These are phyloP conservation scores for Brachyrhaphis roseni DNA, from an alignment of 2,797 vertebrate species.

Conservation along the genomic window DNA sequence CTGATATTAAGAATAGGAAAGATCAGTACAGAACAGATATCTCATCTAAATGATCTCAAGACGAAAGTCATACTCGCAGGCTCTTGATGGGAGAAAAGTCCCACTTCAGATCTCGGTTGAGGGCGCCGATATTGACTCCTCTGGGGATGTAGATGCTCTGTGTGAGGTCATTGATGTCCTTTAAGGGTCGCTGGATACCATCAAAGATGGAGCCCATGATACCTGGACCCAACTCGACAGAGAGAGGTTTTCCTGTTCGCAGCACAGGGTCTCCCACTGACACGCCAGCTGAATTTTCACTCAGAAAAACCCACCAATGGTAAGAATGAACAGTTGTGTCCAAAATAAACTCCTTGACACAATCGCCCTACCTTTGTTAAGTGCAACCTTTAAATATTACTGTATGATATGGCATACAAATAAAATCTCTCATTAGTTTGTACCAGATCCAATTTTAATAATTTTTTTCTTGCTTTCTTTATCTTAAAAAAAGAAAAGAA, in stretches of 20 bases:
- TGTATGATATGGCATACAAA: no score
- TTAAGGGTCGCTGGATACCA: conserved; percentile 95
- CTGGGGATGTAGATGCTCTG: conserved; percentile 98
- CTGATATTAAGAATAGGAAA: conserved; percentile 45
- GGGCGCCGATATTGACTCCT: conserved; percentile 94
- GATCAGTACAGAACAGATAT: neutral
- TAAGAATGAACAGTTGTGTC: neutral
- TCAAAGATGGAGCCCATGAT: conserved; percentile 99
- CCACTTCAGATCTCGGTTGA: conserved; percentile 94
- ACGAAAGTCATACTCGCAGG: conserved; percentile 81
- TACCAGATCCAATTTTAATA: no score
- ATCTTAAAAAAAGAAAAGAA: no score
- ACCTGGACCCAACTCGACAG: conserved; percentile 94
- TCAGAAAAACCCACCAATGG: conserved; percentile 83
- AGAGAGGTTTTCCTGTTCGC: conserved; percentile 95
- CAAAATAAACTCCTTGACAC: neutral
- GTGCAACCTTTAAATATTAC: neutral
- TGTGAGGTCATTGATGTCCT: conserved; percentile 92
- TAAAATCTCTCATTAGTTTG: no score
- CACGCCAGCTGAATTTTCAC: conserved; percentile 86
- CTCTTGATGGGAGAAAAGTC: conserved; percentile 91
- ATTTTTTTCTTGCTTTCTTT: no score
- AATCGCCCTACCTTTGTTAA: neutral
- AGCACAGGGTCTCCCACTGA: conserved; percentile 96
- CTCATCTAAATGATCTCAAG: neutral